phyloP scores from a whole-genome alignment of 2,797 vertebrate species.

The Aselliscus stoliczkanus region DNA sequence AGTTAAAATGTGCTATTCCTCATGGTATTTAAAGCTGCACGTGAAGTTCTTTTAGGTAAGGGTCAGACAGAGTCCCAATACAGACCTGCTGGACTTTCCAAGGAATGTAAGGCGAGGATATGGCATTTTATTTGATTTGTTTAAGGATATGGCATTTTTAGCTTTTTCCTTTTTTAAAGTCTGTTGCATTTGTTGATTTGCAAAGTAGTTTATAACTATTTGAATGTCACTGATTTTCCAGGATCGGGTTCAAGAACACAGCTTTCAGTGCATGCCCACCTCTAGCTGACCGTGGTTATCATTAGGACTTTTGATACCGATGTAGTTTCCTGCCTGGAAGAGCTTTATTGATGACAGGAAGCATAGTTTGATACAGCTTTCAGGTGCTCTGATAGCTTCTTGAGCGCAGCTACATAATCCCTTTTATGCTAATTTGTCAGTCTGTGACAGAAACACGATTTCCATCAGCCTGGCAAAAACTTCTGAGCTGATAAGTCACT shows the following conservation, averaged over 20 bases:
- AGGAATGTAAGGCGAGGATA: too few relatives aligned
- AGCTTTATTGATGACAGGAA: not conserved
- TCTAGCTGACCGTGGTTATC: not conserved
- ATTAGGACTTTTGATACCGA: not conserved
- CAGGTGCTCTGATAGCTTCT: not conserved
- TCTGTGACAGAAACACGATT: constrained; percentile 26
- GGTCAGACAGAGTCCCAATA: too few relatives aligned
- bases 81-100: too few relatives aligned
- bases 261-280: not conserved
- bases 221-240: not conserved
- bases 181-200: not conserved
- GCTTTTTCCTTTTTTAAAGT: not conserved
- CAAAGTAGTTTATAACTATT: not conserved
- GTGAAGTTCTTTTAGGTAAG: too few relatives aligned
- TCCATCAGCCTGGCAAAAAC: not conserved
- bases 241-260: not conserved
- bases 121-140: too few relatives aligned
- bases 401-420: not conserved
- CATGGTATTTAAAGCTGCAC: too few relatives aligned
- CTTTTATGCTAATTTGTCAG: constrained; percentile 14
- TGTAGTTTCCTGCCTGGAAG: not conserved
- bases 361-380: not conserved
- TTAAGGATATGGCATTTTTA: too few relatives aligned
- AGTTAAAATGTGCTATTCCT: too few relatives aligned
- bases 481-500: not conserved